Evolutionary conservation across 2,888 invertebrate species (phyloP), one percentile per base, ranked within the genome.

Genomic region (Heliconius cydno): DNA sequence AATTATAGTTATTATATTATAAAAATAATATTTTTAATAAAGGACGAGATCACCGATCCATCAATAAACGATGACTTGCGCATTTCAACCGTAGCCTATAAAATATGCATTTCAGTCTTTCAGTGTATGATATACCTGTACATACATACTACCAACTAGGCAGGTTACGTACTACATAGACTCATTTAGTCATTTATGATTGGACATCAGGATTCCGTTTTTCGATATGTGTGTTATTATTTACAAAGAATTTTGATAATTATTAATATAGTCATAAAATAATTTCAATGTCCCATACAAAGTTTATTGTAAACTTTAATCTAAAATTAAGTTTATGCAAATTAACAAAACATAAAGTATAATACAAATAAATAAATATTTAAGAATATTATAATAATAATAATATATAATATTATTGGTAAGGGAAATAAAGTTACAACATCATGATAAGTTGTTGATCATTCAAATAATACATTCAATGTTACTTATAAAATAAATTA

Each of bases 1-100:
- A 28, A 28, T 28, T 28, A 28, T 28, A 28, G 1, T 28, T 28
- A 28, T 28, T 28, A 63, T 68, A n/a, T 13, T 10, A 41, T n/a
- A 12, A 12, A 25, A 63, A 15, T 19, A 1, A 25, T 72, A 30
- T 46, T 30, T 72, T 22, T 28, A 22, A 57, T 34, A 13, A 13
- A 72, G 34, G 2, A 12, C 6, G 2, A n/a, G 10, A 3, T 30
- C 12, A 57, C 13, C 13, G 30, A 72, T 57, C 9, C 34, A 72
- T 34, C 72, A 57, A 72, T 72, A 34, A 72, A n/a, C 1, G 13
- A 7, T 57, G 34, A 72, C 57, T 34, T 72, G 72, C 72, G 57
- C 57, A 34, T 13, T 30, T 22, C 22, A 34, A 60, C 34, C n/a
- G 22, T 57, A 28, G 34, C n/a, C 22, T 57, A 57, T 22, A 52